Evolutionary conservation across 2,113 vertebrate species (phyloP), one percentile per base, ranked within the genome.

Genomic region (Hemichromis elongatus): DNA sequence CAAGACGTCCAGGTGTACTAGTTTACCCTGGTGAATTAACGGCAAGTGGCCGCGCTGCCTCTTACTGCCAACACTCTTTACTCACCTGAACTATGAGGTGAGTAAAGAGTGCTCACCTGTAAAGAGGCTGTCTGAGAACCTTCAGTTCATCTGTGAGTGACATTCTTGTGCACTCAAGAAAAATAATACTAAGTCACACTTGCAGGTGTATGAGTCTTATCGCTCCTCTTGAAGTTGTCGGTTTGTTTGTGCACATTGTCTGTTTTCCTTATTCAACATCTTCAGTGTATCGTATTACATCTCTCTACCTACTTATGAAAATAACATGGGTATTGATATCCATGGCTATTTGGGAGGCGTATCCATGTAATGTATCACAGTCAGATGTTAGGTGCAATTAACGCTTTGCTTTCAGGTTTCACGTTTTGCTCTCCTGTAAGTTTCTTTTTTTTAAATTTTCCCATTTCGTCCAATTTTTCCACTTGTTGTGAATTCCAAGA

Each of bases 401-500:
- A 70, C 21, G 14, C 63, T 45, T 45, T 42, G 12, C 63, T 42
- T 68, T 68, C 37, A 42, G 63, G n/a, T 68, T n/a, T n/a, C 13
- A 68, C 24, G 4, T 68, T 42, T 0, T 26, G 21, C 63, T 16
- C 37, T 68, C 37, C n/a, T 24, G 63, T 26, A 42, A 45, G 63
- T 42, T 68, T 68, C n/a, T 19, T 16, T 40, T 19, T 30, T 24
- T 68, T 50, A n/a, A n/a, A n/a, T 33, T 16, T 77, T 56, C 54
- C 6, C 2, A n/a, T 19, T 6, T 52, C 75, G 7, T 59, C 70
- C 35, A 56, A 33, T 0, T 81, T 73, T 24, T 24, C 16, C 9
- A 16, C n/a, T 33, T 77, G 4, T 57, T 9, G 8, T 61, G 19
- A 3, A 24, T 73, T 26, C 37, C 24, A 80, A 95, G 87, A 94